Base-by-base conservation (phyloP, 2,888 invertebrate species). In the Pachymerium ferrugineum region DNA sequence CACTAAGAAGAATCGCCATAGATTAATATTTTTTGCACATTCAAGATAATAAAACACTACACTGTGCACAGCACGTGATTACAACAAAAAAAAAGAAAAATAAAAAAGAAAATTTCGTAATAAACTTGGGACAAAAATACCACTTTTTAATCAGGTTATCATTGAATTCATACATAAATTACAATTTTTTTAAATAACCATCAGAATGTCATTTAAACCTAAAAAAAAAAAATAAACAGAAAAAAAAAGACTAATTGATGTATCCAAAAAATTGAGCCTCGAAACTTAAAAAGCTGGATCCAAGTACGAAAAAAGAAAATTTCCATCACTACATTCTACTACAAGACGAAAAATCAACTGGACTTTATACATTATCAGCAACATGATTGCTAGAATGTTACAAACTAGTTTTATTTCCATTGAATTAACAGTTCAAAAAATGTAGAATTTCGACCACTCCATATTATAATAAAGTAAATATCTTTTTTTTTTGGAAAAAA, bases 281-380 rank as follows among this genome's bases (percentile, higher is more conserved):
- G n/a, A n/a, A n/a, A n/a, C n/a, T n/a, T n/a, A n/a, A n/a, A n/a
- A n/a, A n/a, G n/a, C n/a, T n/a, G n/a, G n/a, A n/a, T n/a, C n/a
- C n/a, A n/a, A n/a, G n/a, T n/a, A n/a, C n/a, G n/a, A 38, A 38
- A 8, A 47, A 14, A 47, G 14, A 47, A 14, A 14, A 42, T 42
- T 42, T 42, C 42, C 16, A 47, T 47, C 47, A 16, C 16, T n/a
- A 8, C 2, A 16, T 2, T 22, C 6, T 19, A 8, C 16, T 4
- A 10, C 16, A 14, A 42, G 12, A 42, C 12, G 12, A 42, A 42
- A 14, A 5, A 14, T 42, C 3, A 14, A 42, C 5, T 10, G 10
- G 47, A 47, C 47, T 47, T 47, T 47, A 47, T 47, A 47, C 47
- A 47, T 19, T 47, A 47, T 47, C 47, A 47, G 47, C 47, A 47